Conservation (phyloP, 2,888 invertebrate genomes). For the Eristalinus aeneus region DNA sequence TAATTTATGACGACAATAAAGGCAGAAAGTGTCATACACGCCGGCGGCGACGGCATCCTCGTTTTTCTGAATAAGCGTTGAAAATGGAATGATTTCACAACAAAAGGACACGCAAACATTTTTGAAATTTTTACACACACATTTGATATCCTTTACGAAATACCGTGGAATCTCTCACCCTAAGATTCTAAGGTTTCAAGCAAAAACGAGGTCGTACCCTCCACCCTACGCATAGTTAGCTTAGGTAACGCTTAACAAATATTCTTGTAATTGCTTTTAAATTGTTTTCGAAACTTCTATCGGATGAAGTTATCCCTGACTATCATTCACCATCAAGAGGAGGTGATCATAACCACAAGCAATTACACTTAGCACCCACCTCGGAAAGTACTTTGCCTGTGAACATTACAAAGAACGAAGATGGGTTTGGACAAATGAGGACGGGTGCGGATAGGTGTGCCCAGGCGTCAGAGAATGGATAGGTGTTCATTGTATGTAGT, state of each 20-base stretch:
- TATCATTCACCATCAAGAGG: constrained; percentile 7
- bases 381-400: constrained; percentile 32
- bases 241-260: background rate
- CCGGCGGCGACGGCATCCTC: constrained; percentile 4
- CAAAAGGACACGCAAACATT: background rate
- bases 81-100: background rate
- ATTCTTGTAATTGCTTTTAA: constrained; percentile 9
- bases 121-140: background rate
- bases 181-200: background rate
- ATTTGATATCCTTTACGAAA: background rate
- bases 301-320: background rate
- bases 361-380: constrained; percentile 52
- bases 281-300: constrained; percentile 10
- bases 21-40: constrained; percentile 21
- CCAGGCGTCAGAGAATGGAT: background rate
- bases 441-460: background rate
- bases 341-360: constrained; percentile 46
- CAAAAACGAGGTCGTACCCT: background rate
- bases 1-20: constrained; percentile 41
- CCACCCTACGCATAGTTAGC: background rate
- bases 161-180: background rate
- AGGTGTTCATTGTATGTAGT: constrained; percentile 35
- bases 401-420: background rate
- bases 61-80: constrained; percentile 1
- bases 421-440: background rate